These are phyloP conservation scores for Scaptodrosophila latifasciaeformis DNA, from an alignment of 2,888 invertebrate species.

Conservation along the genomic window DNA sequence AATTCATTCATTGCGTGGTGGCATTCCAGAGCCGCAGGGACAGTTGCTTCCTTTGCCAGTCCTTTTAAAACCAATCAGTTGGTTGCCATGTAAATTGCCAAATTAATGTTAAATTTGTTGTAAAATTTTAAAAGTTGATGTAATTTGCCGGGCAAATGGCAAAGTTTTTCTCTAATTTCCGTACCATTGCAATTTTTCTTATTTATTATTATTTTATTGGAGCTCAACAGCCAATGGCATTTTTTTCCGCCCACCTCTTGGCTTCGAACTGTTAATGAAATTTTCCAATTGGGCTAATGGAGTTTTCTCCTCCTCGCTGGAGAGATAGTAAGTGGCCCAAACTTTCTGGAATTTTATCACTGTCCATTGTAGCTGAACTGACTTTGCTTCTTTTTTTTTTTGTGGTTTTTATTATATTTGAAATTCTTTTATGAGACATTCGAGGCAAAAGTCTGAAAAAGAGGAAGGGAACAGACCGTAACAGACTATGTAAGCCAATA, in stretches of 20 bases:
- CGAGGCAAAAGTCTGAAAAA: constrained; percentile 10
- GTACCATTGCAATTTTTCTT: constrained; percentile 39
- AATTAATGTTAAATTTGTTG: constrained; percentile 66
- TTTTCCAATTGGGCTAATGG: constrained; percentile 37
- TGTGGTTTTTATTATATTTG: constrained; percentile 20
- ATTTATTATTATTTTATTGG: constrained; percentile 37
- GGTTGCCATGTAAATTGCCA: constrained; percentile 46
- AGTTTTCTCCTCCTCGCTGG: constrained; percentile 21
- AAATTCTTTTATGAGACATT: constrained; percentile 18
- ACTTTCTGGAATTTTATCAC: neutral
- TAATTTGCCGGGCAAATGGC: constrained; percentile 39
- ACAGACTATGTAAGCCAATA: neutral
- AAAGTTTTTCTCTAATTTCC: constrained; percentile 44
- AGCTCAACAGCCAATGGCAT: constrained; percentile 8
- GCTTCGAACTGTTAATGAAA: neutral
- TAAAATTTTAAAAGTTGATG: constrained; percentile 44
- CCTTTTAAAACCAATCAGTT: constrained; percentile 19
- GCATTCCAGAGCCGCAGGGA: constrained; percentile 7
- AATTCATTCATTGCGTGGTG: constrained; percentile 38
- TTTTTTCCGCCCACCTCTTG: neutral
- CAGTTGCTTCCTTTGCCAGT: constrained; percentile 6
- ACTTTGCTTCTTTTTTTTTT: too few species aligned
- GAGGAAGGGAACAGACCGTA: constrained; percentile 9
- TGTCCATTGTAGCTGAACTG: neutral
- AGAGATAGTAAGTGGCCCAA: constrained; percentile 7